Evolutionary conservation across 2,888 invertebrate species (phyloP).

Genomic region (Drosophila sordidapex): DNA sequence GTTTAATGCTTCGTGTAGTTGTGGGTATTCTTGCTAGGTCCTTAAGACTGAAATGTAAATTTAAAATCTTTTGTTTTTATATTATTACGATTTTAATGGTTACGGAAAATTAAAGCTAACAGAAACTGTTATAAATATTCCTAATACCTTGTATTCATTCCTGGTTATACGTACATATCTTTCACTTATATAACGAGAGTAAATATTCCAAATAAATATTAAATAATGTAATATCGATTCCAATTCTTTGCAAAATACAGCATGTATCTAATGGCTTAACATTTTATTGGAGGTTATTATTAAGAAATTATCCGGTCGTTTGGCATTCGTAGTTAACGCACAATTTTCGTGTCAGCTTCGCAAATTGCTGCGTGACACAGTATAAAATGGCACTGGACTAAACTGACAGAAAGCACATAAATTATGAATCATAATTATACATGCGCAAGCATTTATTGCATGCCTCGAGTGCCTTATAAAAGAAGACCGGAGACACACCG

Average conservation of each 20-base stretch:
- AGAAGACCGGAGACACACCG: constrained; percentile 7
- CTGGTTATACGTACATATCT: neutral
- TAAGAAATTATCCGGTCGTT: constrained; percentile 42
- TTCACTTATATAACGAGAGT: neutral
- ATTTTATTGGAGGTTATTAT: neutral
- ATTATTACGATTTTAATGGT: neutral
- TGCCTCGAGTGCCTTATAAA: constrained; percentile 53
- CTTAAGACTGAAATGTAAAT: constrained; percentile 13
- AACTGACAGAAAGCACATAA: constrained; percentile 55
- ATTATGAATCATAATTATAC: constrained; percentile 58
- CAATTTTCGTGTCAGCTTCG: constrained; percentile 64
- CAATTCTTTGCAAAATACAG: neutral
- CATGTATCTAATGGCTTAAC: neutral
- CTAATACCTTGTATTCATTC: neutral
- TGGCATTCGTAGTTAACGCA: constrained; percentile 33
- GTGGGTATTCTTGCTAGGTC: constrained; percentile 29
- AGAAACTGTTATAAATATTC: neutral
- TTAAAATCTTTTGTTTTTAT: neutral
- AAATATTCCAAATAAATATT: neutral
- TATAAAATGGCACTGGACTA: constrained; percentile 23
- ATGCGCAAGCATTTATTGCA: constrained; percentile 17
- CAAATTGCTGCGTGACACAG: constrained; percentile 51
- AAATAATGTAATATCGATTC: neutral
- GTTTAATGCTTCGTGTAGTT: constrained; percentile 64
- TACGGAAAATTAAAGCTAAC: too few species aligned